Percentiles rank a stretch among this genome's conserved stretches.
These are phyloP conservation scores for Erebia epiphron DNA, from an alignment of 2,888 invertebrate species.

Conservation along the genomic window DNA sequence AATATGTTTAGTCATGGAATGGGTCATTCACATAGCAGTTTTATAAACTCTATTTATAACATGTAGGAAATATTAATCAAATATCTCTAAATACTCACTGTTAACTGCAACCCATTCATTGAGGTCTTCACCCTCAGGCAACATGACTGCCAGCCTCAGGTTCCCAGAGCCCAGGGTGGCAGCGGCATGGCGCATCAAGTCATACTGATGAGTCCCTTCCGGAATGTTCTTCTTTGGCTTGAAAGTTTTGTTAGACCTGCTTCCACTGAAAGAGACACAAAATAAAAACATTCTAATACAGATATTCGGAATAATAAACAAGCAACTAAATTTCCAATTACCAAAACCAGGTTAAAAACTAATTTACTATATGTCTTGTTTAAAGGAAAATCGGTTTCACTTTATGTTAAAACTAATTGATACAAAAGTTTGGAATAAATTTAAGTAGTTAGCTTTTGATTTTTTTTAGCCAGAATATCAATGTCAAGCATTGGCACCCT, in stretches of 20 bases:
- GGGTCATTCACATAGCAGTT: not conserved
- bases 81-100: slow-evolving; percentile 86
- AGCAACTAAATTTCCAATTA: too few relatives aligned
- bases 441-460: too few relatives aligned
- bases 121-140: slow-evolving; percentile 99
- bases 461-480: too few relatives aligned
- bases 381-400: too few relatives aligned
- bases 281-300: not conserved
- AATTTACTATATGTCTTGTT: too few relatives aligned
- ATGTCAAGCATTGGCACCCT: too few relatives aligned
- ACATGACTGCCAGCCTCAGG: slow-evolving; percentile 96
- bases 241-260: slow-evolving; percentile 97
- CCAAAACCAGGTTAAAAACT: too few relatives aligned
- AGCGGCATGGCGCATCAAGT: slow-evolving; percentile 99
- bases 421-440: too few relatives aligned
- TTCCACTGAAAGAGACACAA: slow-evolving; percentile 82
- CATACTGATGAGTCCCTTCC: slow-evolving; percentile 99
- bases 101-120: slow-evolving; percentile 99
- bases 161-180: slow-evolving; percentile 99
- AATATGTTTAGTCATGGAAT: slow-evolving; percentile 12
- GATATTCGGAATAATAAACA: too few relatives aligned
- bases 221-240: slow-evolving; percentile 99
- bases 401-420: too few relatives aligned
- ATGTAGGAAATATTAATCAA: too few relatives aligned
- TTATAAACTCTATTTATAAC: too few relatives aligned